Evolutionary conservation across 2,113 vertebrate genomes (phyloP).

Genomic region (Eidolon helvum): DNA sequence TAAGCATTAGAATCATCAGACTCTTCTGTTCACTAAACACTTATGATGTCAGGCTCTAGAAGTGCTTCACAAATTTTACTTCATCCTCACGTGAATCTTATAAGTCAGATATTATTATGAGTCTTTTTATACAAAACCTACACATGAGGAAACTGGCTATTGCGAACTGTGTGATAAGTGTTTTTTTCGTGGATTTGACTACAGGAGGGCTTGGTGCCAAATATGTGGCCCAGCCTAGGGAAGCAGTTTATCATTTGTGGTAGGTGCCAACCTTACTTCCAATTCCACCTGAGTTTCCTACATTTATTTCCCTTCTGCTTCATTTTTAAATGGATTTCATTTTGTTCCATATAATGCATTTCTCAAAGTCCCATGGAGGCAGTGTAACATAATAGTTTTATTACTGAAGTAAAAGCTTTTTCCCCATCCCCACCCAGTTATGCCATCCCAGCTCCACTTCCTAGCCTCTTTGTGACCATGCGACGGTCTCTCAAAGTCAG

Average conservation of each 20-base stretch:
- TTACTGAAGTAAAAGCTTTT: not conserved
- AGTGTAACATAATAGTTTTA: not conserved
- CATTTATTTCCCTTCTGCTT: not conserved
- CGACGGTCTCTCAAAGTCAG: not conserved
- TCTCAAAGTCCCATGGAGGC: not conserved
- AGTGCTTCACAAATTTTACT: not conserved
- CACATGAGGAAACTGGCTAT: not conserved
- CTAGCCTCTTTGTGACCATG: not conserved
- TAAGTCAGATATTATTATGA: not conserved
- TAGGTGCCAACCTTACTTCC: not conserved
- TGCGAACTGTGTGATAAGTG: not conserved
- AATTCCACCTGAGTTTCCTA: not conserved
- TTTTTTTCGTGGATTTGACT: not conserved
- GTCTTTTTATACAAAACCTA: not conserved
- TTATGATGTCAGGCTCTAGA: not conserved
- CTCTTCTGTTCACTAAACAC: not conserved
- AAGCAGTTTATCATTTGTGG: not conserved
- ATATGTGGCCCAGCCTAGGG: not conserved
- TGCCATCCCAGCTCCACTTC: not conserved
- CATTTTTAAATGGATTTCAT: not conserved
- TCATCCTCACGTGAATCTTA: not conserved
- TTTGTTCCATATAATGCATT: conserved; percentile 15
- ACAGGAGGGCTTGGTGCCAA: not conserved
- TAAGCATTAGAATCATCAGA: not conserved
- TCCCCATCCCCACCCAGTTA: not conserved